Percentiles rank a stretch among this genome's conserved stretches.
These are phyloP conservation scores for Zaprionus bogoriensis DNA, from an alignment of 2,888 invertebrate genomes.

Conservation along the genomic window DNA sequence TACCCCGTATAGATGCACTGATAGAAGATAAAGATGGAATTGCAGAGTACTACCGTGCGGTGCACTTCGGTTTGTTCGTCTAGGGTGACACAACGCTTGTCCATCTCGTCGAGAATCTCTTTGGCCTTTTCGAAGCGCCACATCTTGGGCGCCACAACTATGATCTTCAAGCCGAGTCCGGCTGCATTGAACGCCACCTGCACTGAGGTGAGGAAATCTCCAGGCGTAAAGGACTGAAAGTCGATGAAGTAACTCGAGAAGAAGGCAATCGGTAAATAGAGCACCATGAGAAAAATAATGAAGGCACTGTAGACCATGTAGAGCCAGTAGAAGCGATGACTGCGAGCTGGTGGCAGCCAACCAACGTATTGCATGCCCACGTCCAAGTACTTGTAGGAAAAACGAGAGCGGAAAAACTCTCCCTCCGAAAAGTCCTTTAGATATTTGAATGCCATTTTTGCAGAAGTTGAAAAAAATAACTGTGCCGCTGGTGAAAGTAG, in stretches of 20 bases:
- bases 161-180: conserved; percentile 2
- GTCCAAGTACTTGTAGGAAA: conserved; percentile 35
- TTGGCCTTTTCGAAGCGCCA: conserved; percentile 27
- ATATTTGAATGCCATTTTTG: conserved; percentile 29
- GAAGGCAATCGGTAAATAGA: conserved; percentile 38
- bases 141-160: conserved; percentile 7
- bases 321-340: not conserved
- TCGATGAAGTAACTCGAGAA: conserved; percentile 28
- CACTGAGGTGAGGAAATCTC: conserved; percentile 32
- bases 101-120: conserved; percentile 30
- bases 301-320: conserved; percentile 3
- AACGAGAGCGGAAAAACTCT: conserved; percentile 22
- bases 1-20: conserved; percentile 14
- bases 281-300: not conserved
- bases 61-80: conserved; percentile 22
- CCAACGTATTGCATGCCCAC: conserved; percentile 32
- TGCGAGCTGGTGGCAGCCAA: conserved; percentile 16
- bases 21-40: conserved; percentile 29
- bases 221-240: conserved; percentile 21
- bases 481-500: not conserved
- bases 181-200: conserved; percentile 33
- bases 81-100: conserved; percentile 17
- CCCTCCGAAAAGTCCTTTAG: conserved; percentile 5
- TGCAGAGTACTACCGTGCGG: conserved; percentile 26
- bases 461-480: not conserved